Conservation (phyloP, 2,888 invertebrate genomes). For the Callyntrura guangdongensis region DNA sequence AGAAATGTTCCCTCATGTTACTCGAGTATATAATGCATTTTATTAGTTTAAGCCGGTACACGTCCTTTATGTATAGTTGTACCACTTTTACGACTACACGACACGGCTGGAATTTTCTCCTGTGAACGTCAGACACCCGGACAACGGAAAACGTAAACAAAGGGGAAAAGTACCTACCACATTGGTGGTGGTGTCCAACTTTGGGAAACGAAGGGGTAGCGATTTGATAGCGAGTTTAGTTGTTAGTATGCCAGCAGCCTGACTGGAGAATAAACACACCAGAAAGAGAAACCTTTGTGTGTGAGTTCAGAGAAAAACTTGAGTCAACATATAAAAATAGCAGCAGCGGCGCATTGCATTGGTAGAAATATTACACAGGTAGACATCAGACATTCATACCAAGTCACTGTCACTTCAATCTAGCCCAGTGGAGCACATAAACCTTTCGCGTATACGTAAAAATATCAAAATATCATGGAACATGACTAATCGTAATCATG, state of each 20-base stretch:
- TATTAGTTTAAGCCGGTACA: neutral
- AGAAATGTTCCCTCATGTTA: neutral
- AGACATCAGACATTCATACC: neutral
- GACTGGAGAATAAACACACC: neutral
- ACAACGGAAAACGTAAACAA: slow-evolving; percentile 72
- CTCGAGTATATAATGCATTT: too few relatives aligned
- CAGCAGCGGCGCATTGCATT: neutral
- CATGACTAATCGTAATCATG: slow-evolving; percentile 5
- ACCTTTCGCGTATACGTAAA: neutral
- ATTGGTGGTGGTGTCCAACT: neutral
- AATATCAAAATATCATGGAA: slow-evolving; percentile 23
- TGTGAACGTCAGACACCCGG: slow-evolving; percentile 54
- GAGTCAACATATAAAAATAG: neutral
- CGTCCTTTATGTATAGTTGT: neutral
- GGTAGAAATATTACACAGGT: slow-evolving; percentile 5
- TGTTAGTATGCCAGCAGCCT: too few relatives aligned
- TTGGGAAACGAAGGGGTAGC: too few relatives aligned
- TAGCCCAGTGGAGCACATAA: neutral
- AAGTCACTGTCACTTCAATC: slow-evolving; percentile 56
- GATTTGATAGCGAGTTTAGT: too few relatives aligned
- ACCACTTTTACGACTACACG: neutral
- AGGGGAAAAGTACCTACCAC: slow-evolving; percentile 21
- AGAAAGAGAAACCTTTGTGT: neutral
- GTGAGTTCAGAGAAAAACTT: neutral
- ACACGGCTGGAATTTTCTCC: slow-evolving; percentile 10